A percentile compares a stretch with the other conserved stretches of the same genome.
phyloP scores from a whole-genome alignment of 2,113 vertebrate genomes.

The Callospermophilus lateralis region DNA sequence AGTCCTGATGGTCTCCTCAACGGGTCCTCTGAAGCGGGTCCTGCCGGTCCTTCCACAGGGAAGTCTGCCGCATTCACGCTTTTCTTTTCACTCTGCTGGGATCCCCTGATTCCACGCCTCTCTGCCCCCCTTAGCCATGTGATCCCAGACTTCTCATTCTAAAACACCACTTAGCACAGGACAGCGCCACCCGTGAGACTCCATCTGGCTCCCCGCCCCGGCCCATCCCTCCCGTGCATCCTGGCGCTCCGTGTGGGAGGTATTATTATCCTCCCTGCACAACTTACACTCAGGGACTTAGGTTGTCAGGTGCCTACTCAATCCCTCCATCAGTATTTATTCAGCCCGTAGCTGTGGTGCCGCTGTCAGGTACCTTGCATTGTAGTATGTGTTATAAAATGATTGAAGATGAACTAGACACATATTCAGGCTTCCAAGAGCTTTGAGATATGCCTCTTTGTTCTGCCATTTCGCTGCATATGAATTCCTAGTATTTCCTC shows the following conservation, averaged over 20 bases:
- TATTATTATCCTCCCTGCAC: neutral
- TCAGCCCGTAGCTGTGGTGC: neutral
- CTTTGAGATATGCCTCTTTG: neutral
- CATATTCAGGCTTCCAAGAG: neutral
- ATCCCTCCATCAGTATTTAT: neutral
- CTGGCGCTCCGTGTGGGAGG: neutral
- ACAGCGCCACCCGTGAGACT: neutral
- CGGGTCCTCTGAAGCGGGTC: neutral
- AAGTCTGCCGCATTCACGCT: neutral
- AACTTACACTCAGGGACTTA: neutral
- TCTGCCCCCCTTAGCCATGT: neutral
- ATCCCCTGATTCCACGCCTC: neutral
- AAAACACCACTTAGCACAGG: neutral
- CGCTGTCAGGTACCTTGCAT: neutral
- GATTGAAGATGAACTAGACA: neutral
- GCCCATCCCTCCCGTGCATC: neutral
- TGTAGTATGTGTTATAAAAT: neutral
- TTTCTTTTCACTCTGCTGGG: neutral
- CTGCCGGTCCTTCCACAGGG: neutral
- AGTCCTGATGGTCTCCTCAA: neutral
- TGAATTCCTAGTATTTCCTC: neutral
- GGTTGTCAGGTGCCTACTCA: neutral
- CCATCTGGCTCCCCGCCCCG: neutral
- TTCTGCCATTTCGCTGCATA: neutral
- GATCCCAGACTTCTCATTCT: neutral